A percentile compares a stretch with the other conserved stretches of the same genome.
Evolutionary conservation across 35 echinoderm and acorn worm species (phyloP).

Genomic region (Hemicentrotus pulcherrimus): DNA sequence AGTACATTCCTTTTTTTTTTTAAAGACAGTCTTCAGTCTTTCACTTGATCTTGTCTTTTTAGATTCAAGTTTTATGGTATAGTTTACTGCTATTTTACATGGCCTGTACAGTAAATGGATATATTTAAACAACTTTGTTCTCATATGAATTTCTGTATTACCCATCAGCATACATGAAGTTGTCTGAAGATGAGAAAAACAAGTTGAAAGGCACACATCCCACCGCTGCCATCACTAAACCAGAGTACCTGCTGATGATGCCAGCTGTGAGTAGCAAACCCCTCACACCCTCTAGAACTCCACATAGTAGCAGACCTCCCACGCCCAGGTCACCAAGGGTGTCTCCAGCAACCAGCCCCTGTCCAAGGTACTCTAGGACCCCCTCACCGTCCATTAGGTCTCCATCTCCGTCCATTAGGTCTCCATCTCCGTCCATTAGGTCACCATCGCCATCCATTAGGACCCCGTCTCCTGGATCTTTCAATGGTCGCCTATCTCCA

Average conservation of each 20-base stretch:
- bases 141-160: not conserved
- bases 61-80: not conserved
- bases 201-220: not conserved
- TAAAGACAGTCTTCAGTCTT: not conserved
- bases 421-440: not conserved
- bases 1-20: not conserved
- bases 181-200: constrained; percentile 35
- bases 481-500: not conserved
- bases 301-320: not conserved
- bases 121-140: not conserved
- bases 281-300: constrained; percentile 27
- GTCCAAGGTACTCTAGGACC: constrained; percentile 21
- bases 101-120: not conserved
- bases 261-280: constrained; percentile 56
- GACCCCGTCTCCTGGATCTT: not conserved
- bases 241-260: constrained; percentile 47
- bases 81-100: not conserved
- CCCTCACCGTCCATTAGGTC: not conserved
- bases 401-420: not conserved
- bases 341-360: not conserved
- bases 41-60: not conserved
- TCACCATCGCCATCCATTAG: not conserved
- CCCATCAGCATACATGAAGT: constrained; percentile 57
- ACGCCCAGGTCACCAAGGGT: constrained; percentile 9
- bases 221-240: constrained; percentile 52